Evolutionary conservation across 1,140 invertebrate species (phyloP).

Genomic region (Zaprionus capensis): DNA sequence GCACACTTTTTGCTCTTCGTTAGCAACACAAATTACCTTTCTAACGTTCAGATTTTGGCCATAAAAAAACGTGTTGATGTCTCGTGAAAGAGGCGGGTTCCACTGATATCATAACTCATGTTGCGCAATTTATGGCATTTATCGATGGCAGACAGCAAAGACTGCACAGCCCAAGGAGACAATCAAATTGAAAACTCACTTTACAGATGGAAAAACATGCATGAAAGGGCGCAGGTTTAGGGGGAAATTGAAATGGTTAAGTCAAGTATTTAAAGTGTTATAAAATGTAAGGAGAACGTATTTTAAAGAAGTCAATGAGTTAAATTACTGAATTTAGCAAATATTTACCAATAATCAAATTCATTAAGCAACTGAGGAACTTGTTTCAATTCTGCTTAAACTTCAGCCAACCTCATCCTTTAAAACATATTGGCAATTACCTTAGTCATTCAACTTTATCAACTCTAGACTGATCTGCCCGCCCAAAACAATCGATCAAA

Average conservation of each 20-base stretch:
- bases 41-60: slow-evolving; percentile 18
- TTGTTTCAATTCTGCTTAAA: too few species aligned
- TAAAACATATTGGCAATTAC: not conserved
- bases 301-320: too few species aligned
- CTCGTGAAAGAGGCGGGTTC: slow-evolving; percentile 20
- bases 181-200: slow-evolving; percentile 35
- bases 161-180: slow-evolving; percentile 12
- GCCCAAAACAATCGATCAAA: not conserved
- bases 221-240: not conserved
- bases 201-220: slow-evolving; percentile 3
- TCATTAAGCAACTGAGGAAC: too few species aligned
- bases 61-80: slow-evolving; percentile 62
- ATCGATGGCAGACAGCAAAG: slow-evolving; percentile 28
- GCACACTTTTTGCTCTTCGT: slow-evolving; percentile 2
- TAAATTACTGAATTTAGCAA: too few species aligned
- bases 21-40: slow-evolving; percentile 13
- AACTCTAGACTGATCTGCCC: not conserved
- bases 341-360: too few species aligned
- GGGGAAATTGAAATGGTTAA: not conserved
- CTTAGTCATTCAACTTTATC: not conserved
- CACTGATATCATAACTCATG: slow-evolving; percentile 57
- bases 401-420: not conserved
- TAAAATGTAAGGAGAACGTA: too few species aligned
- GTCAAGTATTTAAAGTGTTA: too few species aligned
- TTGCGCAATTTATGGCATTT: slow-evolving; percentile 61